A percentile compares a stretch with the other conserved stretches of the same genome.
Conservation (phyloP, 2,888 invertebrate species). For the Agonopterix arenella region DNA sequence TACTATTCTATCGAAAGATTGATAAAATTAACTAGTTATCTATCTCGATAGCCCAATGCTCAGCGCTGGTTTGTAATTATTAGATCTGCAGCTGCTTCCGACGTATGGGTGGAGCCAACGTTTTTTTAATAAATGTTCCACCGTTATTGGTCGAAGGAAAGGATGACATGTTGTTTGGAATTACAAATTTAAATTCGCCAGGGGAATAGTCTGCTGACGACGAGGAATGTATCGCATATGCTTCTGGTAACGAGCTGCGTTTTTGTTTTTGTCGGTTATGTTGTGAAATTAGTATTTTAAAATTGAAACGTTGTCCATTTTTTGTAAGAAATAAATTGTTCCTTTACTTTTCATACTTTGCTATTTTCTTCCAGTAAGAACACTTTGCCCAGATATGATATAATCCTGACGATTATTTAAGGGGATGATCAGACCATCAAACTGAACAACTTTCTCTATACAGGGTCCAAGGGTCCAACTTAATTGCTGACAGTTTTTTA, state of each 20-base stretch:
- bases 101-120: conserved; percentile 54
- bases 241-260: conserved; percentile 41
- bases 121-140: conserved; percentile 63
- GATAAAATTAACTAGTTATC: conserved; percentile 35
- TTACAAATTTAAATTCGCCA: conserved; percentile 73
- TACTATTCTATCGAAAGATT: conserved; percentile 17
- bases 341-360: too few relatives aligned
- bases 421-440: too few relatives aligned
- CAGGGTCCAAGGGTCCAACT: too few relatives aligned
- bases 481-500: too few relatives aligned
- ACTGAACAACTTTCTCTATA: too few relatives aligned
- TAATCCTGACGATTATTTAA: too few relatives aligned
- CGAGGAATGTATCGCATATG: conserved; percentile 67
- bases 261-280: conserved; percentile 9
- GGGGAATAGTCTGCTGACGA: conserved; percentile 57
- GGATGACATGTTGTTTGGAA: conserved; percentile 43
- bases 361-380: too few relatives aligned
- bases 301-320: too few relatives aligned
- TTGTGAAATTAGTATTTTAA: too few relatives aligned
- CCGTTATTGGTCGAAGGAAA: conserved; percentile 57
- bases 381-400: too few relatives aligned
- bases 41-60: conserved; percentile 46
- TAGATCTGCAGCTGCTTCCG: conserved; percentile 72
- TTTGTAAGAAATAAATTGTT: too few relatives aligned
- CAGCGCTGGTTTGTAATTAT: conserved; percentile 65